Evolutionary conservation across 2,113 vertebrate species (phyloP).

Genomic region (Labrus mixtus): DNA sequence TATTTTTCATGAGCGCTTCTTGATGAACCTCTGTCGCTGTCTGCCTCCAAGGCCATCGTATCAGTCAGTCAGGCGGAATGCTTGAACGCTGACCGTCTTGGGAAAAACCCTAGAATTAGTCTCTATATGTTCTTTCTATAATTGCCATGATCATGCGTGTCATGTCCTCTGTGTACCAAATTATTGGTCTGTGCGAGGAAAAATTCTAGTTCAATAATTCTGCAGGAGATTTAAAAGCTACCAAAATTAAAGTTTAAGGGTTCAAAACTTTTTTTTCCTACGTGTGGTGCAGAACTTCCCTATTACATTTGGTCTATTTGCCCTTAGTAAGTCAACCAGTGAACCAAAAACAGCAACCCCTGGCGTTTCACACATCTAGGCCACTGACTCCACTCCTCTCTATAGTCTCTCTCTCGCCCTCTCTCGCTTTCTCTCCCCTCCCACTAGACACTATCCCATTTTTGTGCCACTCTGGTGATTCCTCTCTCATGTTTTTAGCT

Average conservation of each 20-base stretch:
- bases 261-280: conserved; percentile 49
- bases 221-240: background rate
- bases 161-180: conserved; percentile 22
- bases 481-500: conserved; percentile 64
- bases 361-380: conserved; percentile 76
- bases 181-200: background rate
- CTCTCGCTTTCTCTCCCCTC: conserved; percentile 46
- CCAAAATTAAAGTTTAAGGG: background rate
- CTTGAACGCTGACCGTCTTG: conserved; percentile 25
- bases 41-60: conserved; percentile 73
- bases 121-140: conserved; percentile 21
- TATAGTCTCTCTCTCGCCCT: conserved; percentile 35
- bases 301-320: conserved; percentile 43
- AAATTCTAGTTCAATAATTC: conserved; percentile 21
- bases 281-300: conserved; percentile 42
- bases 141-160: conserved; percentile 23
- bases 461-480: conserved; percentile 69
- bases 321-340: conserved; percentile 51
- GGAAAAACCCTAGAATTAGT: conserved; percentile 20
- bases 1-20: conserved; percentile 69
- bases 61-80: conserved; percentile 48
- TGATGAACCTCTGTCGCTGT: conserved; percentile 68
- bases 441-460: conserved; percentile 59
- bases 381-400: conserved; percentile 56
- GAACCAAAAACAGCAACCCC: conserved; percentile 66